Evolutionary conservation across 2,888 invertebrate genomes (phyloP), one percentile per base, ranked within the genome.

Genomic region (Oligia strigilis): DNA sequence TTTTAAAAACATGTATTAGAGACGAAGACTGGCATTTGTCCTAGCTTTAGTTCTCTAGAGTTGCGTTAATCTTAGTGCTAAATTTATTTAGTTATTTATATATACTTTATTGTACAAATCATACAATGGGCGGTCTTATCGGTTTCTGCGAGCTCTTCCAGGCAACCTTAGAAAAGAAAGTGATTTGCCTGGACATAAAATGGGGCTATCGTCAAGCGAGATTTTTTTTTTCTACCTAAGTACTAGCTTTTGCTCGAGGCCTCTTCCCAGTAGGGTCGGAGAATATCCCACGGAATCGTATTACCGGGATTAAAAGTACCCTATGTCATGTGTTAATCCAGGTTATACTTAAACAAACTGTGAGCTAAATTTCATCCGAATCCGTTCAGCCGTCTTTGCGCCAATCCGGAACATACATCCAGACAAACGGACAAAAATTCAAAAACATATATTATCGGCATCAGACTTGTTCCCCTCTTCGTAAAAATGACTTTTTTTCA

Each of bases 1-100:
- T 86, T 86, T 77, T n/a, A 64, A 82, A 81, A 72, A 77, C 67
- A 69, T 19, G 62, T 78, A 72, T 71, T 70, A 66, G 65, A 77
- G 72, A n/a, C 43, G 65, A 60, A 62, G 43, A 77, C 40, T 69
- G 60, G 3, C 17, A 46, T 76, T 76, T 62, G 43, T 75, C 36
- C 74, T 64, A 82, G 75, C 69, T 75, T 19, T n/a, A 19, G 29
- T 13, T 75, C 23, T 72, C 60, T 64, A 55, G 36, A 23, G 43
- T 29, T 40, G 40, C n/a, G 13, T 77, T 64, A 67, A 74, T 81
- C 43, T 77, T 65, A 49, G 1, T 49, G 49, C 23, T 40, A 36
- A 36, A 36, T 52, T 52, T 52, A 58, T 23, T 58, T 58, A 29
- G 29, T 29, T 29, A 29, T 29, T 29, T 29, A 29, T 29, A 1